Conservation (phyloP, 2,113 vertebrate species). For the Sminthopsis crassicaudata region DNA sequence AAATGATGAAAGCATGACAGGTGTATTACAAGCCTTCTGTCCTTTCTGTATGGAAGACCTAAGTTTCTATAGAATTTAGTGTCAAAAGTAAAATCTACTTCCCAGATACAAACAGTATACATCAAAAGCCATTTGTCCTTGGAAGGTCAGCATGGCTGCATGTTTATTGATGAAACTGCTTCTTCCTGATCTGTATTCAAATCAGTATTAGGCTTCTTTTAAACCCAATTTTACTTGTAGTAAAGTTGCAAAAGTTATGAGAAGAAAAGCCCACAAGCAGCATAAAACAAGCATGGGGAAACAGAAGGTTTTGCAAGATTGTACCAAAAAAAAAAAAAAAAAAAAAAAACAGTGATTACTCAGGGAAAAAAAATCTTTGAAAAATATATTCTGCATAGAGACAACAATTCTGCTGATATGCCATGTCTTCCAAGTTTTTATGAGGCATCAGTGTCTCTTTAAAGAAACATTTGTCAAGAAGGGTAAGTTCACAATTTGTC, state of each 20-base stretch:
- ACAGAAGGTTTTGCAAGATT: constrained; percentile 67
- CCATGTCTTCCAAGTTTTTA: constrained; percentile 64
- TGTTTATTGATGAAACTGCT: constrained; percentile 71
- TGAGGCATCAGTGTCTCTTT: constrained; percentile 71
- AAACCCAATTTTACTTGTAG: constrained; percentile 67
- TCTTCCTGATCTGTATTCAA: constrained; percentile 71
- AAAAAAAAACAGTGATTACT: constrained; percentile 69
- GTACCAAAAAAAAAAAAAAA: constrained; percentile 30
- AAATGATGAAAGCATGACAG: neutral
- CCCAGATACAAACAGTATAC: constrained; percentile 54
- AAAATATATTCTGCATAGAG: constrained; percentile 63
- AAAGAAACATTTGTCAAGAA: constrained; percentile 76
- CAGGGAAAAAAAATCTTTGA: constrained; percentile 66
- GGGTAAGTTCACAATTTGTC: constrained; percentile 69
- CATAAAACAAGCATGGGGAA: constrained; percentile 49
- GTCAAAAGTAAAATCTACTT: constrained; percentile 66
- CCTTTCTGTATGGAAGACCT: constrained; percentile 37
- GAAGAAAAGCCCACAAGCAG: constrained; percentile 67
- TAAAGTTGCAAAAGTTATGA: constrained; percentile 62
- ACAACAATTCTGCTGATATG: constrained; percentile 74
- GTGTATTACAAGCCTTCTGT: neutral
- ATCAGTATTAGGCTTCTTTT: constrained; percentile 72
- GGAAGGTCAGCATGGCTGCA: constrained; percentile 58
- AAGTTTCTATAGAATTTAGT: constrained; percentile 54
- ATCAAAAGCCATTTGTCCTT: constrained; percentile 45